Conservation (phyloP, 2,888 invertebrate species). For the Leucania comma region DNA sequence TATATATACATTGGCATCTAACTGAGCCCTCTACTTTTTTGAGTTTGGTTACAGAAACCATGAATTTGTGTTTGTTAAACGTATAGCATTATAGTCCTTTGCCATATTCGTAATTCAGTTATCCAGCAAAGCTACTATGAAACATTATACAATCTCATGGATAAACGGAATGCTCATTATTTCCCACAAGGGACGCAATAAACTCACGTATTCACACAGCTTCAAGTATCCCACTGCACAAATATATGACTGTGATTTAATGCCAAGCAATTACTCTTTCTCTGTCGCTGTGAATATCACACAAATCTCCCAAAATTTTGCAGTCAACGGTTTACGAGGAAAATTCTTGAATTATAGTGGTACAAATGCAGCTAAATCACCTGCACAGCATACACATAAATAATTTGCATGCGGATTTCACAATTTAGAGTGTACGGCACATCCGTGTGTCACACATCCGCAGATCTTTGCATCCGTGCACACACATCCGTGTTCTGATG, state of each 20-base stretch:
- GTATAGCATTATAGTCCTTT: not conserved
- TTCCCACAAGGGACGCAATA: not conserved
- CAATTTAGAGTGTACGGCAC: conserved; percentile 13
- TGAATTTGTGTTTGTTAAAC: no score
- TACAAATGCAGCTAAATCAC: conserved; percentile 18
- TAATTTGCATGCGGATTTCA: conserved; percentile 35
- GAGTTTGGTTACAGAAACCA: no score
- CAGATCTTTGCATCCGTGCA: not conserved
- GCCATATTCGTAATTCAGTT: not conserved
- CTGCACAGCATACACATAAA: conserved; percentile 27
- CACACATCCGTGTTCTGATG: conserved; percentile 8
- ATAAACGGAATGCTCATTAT: conserved; percentile 2
- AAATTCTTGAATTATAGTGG: conserved; percentile 22
- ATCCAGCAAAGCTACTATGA: no score
- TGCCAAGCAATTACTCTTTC: conserved; percentile 15
- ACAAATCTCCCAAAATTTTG: conserved; percentile 19
- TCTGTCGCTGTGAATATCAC: not conserved
- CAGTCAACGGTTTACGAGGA: conserved; percentile 18
- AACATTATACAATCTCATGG: not conserved
- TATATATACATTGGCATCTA: no score
- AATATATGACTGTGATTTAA: conserved; percentile 1
- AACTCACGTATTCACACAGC: not conserved
- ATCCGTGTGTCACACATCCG: not conserved
- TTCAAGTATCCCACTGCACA: not conserved
- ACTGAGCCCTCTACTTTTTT: no score